Evolutionary conservation across 2,797 vertebrate genomes (phyloP).

Genomic region (Syngnathus rostellatus): DNA sequence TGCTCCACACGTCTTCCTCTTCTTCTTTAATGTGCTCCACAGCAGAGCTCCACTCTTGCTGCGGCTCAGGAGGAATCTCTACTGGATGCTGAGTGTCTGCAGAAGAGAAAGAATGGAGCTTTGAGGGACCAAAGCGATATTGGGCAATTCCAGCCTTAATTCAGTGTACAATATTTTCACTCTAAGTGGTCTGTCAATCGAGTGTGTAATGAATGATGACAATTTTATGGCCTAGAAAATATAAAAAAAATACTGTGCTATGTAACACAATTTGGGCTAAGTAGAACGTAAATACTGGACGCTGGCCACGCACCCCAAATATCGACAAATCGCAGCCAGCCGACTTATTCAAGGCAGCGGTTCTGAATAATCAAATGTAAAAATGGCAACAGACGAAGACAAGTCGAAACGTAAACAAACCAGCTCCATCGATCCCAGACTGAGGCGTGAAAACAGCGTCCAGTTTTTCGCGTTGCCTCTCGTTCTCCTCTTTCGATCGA

Average conservation of each 20-base stretch:
- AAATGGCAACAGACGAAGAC: not conserved
- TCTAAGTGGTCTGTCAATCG: too few relatives aligned
- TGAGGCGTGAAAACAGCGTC: not conserved
- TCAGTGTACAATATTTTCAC: too few relatives aligned
- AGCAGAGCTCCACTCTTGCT: not conserved
- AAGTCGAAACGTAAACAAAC: not conserved
- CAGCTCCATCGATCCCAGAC: not conserved
- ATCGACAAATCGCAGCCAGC: not conserved
- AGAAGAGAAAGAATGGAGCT: not conserved
- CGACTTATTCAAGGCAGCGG: not conserved
- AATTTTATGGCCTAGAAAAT: not conserved
- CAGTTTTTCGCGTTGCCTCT: not conserved
- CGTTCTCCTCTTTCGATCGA: slow-evolving; percentile 5
- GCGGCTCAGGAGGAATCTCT: slow-evolving; percentile 6
- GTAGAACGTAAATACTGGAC: not conserved
- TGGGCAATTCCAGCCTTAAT: too few relatives aligned
- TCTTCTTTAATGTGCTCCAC: slow-evolving; percentile 7
- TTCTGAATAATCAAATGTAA: not conserved
- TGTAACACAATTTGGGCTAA: not conserved
- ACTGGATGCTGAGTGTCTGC: slow-evolving; percentile 3
- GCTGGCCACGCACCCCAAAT: not conserved
- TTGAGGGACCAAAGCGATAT: too few relatives aligned
- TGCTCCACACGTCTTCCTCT: not conserved
- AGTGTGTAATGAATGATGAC: too few relatives aligned
- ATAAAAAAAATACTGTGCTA: not conserved